A percentile compares a stretch with the other conserved stretches of the same genome.
Conservation (phyloP, 1,140 invertebrate species). For the Atta cephalotes region DNA sequence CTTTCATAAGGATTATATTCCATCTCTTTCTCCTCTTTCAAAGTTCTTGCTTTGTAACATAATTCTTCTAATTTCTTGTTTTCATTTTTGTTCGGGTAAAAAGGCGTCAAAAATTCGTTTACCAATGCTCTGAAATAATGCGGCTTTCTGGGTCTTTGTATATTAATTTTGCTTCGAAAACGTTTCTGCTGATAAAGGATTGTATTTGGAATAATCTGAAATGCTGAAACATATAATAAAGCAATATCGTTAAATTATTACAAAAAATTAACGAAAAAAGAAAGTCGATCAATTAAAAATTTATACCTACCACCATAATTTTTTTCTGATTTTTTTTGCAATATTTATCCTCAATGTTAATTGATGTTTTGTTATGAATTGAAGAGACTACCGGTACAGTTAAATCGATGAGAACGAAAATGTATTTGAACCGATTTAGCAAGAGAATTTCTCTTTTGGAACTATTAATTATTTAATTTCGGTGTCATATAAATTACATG, state of each 20-base stretch:
- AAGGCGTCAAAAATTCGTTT: constrained; percentile 88
- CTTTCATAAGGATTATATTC: constrained; percentile 89
- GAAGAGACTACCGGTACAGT: not conserved
- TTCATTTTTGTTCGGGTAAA: constrained; percentile 84
- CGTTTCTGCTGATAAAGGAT: constrained; percentile 87
- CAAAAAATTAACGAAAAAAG: not conserved
- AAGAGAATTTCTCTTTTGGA: constrained; percentile 40
- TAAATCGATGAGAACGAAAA: constrained; percentile 12
- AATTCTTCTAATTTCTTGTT: constrained; percentile 78
- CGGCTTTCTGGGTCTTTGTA: constrained; percentile 89
- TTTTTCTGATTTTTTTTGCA: not conserved
- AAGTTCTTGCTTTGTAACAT: constrained; percentile 68
- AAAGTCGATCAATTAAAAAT: not conserved
- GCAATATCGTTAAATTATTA: constrained; percentile 17
- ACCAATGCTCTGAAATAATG: constrained; percentile 89
- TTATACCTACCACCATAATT: constrained; percentile 39
- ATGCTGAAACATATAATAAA: constrained; percentile 76
- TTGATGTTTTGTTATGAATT: constrained; percentile 12
- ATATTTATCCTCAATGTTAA: constrained; percentile 42
- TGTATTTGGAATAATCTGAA: constrained; percentile 77
- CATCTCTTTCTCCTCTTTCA: constrained; percentile 71
- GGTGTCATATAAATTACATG: constrained; percentile 52
- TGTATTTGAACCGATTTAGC: constrained; percentile 42
- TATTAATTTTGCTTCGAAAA: constrained; percentile 91
- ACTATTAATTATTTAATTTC: constrained; percentile 49